Evolutionary conservation across 2,888 invertebrate species (phyloP), one percentile per base, ranked within the genome.

Genomic region (Pseudoips prasinana): DNA sequence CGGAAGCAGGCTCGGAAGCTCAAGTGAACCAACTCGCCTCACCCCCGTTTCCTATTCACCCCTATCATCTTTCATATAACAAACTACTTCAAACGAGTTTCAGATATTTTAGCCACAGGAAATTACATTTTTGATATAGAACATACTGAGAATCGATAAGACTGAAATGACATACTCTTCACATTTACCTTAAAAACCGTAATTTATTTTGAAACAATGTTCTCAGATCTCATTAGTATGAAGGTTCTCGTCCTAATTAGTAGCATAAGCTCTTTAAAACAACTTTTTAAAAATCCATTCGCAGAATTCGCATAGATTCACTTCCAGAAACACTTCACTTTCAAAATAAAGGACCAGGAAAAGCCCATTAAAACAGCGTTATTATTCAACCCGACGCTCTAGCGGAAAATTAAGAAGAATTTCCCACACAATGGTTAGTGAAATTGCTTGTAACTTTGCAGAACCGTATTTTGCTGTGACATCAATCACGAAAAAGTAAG

Each of bases 381-480:
- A 74, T 76, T 73, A 75, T 78, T 78, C 74, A 73, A 64, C 60
- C 50, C 67, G 46, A 64, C 67, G 64, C 56, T 65, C 64, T 50
- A 62, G 63, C 78, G 78, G 77, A 80, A 82, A 83, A 84, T 84
- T 81, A 80, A 78, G 73, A 74, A 73, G 70, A 74, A 73, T 59
- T 65, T 59, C 60, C 50, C 64, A 65, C 65, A 76, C 74, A 75
- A 75, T 73, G 62, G 68, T 54, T 64, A 63, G 60, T 63, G 57
- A 73, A 71, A 72, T 72, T 69, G 63, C 62, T 68, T 54, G 66
- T 63, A 65, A 65, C 63, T 67, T 51, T 26, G 44, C 44, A 54
- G 48, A 54, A 57, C 43, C 46, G 47, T 58, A 61, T 70, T 65
- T 60, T 53, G 51, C 57, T 49, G 58, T 58, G 58, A 63, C 66